Conservation (phyloP, 2,113 vertebrate genomes). For the Chamaetylas fuelleborni region DNA sequence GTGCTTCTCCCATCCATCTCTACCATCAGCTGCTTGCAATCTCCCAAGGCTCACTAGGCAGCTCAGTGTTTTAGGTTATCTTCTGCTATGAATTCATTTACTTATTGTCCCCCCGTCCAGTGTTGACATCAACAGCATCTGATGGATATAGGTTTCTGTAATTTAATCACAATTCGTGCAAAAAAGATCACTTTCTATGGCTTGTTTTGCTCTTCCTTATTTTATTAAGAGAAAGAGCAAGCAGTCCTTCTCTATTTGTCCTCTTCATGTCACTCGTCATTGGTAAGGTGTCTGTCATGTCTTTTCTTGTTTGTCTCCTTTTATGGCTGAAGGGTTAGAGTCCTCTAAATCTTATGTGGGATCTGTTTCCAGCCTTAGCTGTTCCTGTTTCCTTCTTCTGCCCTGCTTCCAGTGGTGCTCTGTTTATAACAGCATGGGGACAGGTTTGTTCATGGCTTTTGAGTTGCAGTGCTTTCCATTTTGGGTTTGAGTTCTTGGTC, state of each 20-base stretch:
- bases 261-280: not conserved
- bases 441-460: not conserved
- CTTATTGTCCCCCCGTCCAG: not conserved
- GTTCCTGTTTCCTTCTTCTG: not conserved
- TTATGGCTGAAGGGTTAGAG: not conserved
- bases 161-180: not conserved
- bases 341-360: not conserved
- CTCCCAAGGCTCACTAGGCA: not conserved
- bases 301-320: not conserved
- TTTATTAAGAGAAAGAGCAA: constrained; percentile 8
- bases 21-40: not conserved
- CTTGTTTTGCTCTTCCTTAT: not conserved
- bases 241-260: not conserved
- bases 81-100: not conserved
- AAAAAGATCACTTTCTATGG: not conserved
- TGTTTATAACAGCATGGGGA: not conserved
- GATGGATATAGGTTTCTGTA: not conserved
- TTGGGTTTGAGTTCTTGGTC: not conserved
- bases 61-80: not conserved
- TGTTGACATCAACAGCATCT: not conserved
- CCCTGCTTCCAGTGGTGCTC: not conserved
- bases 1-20: not conserved
- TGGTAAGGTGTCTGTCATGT: not conserved
- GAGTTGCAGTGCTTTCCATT: not conserved
- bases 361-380: not conserved